phyloP scores from a whole-genome alignment of 1,140 invertebrate species.

The Bombyx mandarina region DNA sequence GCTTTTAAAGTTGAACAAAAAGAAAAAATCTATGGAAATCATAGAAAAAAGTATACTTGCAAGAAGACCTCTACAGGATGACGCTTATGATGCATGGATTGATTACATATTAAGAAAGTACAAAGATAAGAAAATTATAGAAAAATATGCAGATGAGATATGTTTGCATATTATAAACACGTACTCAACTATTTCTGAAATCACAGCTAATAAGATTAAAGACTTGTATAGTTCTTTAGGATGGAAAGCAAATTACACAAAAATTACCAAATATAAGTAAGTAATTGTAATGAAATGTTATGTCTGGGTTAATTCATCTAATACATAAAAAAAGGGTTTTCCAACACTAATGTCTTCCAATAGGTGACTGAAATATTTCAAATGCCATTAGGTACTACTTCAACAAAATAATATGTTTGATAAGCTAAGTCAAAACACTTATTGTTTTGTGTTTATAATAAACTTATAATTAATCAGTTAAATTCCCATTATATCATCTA shows the following conservation, averaged over 20 bases:
- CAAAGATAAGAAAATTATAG: slow-evolving; percentile 47
- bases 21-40: slow-evolving; percentile 69
- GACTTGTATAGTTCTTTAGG: slow-evolving; percentile 35
- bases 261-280: slow-evolving; percentile 39
- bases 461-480: no score
- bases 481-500: no score
- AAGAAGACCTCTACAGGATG: slow-evolving; percentile 22
- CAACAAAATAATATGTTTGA: no score
- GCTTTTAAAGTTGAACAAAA: slow-evolving; percentile 72
- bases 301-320: no score
- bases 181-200: slow-evolving; percentile 30
- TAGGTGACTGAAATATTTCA: no score
- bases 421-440: no score
- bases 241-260: slow-evolving; percentile 39
- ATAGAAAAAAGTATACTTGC: slow-evolving; percentile 59
- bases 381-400: no score
- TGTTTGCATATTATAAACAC: slow-evolving; percentile 56
- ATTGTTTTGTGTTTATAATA: no score
- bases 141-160: slow-evolving; percentile 63
- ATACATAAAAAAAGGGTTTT: no score
- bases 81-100: slow-evolving; percentile 58
- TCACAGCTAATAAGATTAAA: slow-evolving; percentile 32
- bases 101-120: slow-evolving; percentile 59
- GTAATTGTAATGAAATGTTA: slow-evolving; percentile 10
- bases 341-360: no score